Percentiles rank a stretch among this genome's conserved stretches.
Conservation (phyloP, 2,888 invertebrate genomes). For the Thera obeliscata region DNA sequence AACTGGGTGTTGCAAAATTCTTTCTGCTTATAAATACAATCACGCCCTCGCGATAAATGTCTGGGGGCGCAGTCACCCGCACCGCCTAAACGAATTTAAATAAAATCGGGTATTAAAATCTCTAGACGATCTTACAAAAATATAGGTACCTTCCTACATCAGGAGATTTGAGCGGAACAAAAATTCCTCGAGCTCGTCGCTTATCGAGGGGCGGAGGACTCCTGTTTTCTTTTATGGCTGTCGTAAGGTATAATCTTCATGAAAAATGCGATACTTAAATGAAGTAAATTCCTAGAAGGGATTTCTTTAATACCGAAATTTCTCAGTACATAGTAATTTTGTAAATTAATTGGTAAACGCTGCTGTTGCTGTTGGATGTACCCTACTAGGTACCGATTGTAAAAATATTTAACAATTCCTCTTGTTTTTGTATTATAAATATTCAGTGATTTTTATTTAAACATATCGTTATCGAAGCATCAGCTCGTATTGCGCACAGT, state of each 20-base stretch:
- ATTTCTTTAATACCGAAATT: conserved; percentile 72
- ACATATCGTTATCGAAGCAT: conserved; percentile 62
- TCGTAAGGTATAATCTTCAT: conserved; percentile 84
- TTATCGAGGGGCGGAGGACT: conserved; percentile 80
- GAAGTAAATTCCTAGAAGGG: conserved; percentile 80
- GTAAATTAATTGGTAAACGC: conserved; percentile 64
- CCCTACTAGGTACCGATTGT: not conserved
- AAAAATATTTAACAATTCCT: conserved; percentile 4
- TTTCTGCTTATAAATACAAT: conserved; percentile 76
- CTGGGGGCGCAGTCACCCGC: conserved; percentile 75
- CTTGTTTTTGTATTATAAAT: conserved; percentile 27
- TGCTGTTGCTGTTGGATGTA: not conserved
- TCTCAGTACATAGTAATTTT: conserved; percentile 68
- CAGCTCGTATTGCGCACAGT: conserved; percentile 60
- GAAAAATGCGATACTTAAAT: conserved; percentile 85
- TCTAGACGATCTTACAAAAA: conserved; percentile 80
- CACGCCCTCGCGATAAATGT: conserved; percentile 80
- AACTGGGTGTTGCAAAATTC: conserved; percentile 49
- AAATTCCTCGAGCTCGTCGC: conserved; percentile 82
- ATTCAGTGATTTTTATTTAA: conserved; percentile 53
- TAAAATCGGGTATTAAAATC: conserved; percentile 83
- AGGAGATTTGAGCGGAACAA: conserved; percentile 83
- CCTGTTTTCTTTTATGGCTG: conserved; percentile 84
- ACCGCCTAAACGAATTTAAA: conserved; percentile 82
- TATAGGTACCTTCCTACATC: conserved; percentile 80